A percentile compares a stretch with the other conserved stretches of the same genome.
phyloP scores from a whole-genome alignment of 2,797 vertebrate species.

The Myotis daubentonii region DNA sequence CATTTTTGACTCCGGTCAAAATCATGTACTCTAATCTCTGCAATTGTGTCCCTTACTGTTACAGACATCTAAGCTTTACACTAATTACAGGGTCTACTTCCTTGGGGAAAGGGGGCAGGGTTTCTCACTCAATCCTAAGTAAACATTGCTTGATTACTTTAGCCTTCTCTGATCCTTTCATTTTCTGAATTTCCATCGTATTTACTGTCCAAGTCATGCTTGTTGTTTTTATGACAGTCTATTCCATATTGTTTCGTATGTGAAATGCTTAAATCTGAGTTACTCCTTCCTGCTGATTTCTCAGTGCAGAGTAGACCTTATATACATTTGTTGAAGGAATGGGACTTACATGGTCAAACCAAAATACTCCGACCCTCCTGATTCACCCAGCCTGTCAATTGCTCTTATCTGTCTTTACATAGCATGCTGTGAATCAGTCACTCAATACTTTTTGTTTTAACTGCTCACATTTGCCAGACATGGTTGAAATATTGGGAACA shows the following conservation, averaged over 20 bases:
- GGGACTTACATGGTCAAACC: neutral
- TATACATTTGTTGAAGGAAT: neutral
- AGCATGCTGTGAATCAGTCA: neutral
- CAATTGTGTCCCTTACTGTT: neutral
- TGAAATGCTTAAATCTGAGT: neutral
- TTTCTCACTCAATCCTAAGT: neutral
- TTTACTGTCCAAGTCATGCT: neutral
- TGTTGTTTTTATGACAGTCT: neutral
- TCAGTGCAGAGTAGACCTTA: neutral
- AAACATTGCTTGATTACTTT: neutral
- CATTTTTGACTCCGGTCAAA: neutral
- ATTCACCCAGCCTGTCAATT: neutral
- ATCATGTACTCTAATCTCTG: neutral
- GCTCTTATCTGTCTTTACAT: neutral
- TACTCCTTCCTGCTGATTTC: neutral
- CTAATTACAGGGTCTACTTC: neutral
- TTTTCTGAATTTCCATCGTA: neutral
- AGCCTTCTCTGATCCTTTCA: neutral
- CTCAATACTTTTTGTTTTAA: neutral
- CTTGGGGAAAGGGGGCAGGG: fast-evolving
- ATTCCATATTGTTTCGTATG: neutral
- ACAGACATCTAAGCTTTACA: neutral
- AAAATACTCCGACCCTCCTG: neutral
- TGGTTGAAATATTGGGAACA: neutral
- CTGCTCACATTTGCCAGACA: neutral